Evolutionary conservation across 2,113 vertebrate species (phyloP).

Genomic region (Tachysurus fulvidraco): DNA sequence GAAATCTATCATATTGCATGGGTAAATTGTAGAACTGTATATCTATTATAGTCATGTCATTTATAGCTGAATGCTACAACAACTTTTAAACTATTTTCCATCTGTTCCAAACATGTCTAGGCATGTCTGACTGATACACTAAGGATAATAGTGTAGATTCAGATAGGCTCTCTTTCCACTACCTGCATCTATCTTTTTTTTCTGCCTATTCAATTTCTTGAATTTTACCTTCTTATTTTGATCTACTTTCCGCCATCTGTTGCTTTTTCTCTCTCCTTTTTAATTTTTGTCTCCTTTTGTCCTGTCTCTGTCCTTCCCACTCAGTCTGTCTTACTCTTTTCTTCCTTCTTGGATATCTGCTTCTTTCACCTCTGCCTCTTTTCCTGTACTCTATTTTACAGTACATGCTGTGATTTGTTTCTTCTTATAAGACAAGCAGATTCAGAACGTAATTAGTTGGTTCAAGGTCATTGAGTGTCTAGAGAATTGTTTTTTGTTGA

Average conservation of each 20-base stretch:
- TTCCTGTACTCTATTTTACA: background rate
- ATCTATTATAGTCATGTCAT: background rate
- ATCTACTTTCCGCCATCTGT: background rate
- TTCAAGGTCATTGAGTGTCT: constrained; percentile 45
- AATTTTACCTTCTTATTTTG: background rate
- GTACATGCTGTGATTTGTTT: constrained; percentile 7
- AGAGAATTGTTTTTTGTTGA: constrained; percentile 34
- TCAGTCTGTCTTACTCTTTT: background rate
- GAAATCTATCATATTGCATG: background rate
- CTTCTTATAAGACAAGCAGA: background rate
- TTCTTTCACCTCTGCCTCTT: background rate
- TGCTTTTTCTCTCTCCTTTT: background rate
- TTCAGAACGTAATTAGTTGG: constrained; percentile 43
- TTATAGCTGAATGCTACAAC: background rate
- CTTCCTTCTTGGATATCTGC: background rate
- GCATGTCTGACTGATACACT: background rate
- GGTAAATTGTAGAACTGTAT: background rate
- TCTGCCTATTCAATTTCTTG: background rate
- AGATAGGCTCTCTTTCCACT: background rate
- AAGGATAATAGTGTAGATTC: background rate
- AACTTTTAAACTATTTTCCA: background rate
- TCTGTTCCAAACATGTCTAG: background rate
- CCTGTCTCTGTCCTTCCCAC: background rate
- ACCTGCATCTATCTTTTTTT: background rate
- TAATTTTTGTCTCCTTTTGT: background rate